Evolutionary conservation across 2,888 invertebrate species (phyloP).

Genomic region (Glomeris marginata): DNA sequence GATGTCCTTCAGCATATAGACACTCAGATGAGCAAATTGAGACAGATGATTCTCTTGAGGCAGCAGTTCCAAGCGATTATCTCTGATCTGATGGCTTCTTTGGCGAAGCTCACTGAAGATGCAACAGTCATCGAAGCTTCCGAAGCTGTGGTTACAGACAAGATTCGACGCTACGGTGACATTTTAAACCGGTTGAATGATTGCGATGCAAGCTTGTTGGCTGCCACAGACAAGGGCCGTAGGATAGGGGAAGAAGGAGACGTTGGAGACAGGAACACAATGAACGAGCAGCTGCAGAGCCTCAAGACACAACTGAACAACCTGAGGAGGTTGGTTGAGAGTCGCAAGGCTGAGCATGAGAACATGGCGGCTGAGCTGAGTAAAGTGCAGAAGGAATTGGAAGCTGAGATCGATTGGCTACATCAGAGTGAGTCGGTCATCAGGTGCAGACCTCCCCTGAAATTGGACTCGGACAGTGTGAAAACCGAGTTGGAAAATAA

Average conservation of each 20-base stretch:
- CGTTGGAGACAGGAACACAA: conserved; percentile 67
- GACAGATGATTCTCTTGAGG: conserved; percentile 59
- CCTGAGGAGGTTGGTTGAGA: conserved; percentile 64
- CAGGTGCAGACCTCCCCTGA: conserved; percentile 57
- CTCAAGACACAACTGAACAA: conserved; percentile 68
- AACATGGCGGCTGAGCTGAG: conserved; percentile 73
- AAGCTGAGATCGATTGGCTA: conserved; percentile 64
- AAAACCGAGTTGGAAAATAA: conserved; percentile 67
- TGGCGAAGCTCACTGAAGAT: conserved; percentile 69
- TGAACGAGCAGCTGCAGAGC: conserved; percentile 73
- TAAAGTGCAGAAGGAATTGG: conserved; percentile 60
- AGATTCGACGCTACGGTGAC: conserved; percentile 73
- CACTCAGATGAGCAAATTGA: conserved; percentile 53
- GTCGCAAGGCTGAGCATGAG: conserved; percentile 73
- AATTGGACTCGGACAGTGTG: conserved; percentile 46
- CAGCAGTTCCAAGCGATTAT: conserved; percentile 78
- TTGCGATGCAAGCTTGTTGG: conserved; percentile 70
- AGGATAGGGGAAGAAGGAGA: conserved; percentile 84
- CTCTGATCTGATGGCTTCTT: conserved; percentile 74
- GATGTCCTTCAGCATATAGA: conserved; percentile 71
- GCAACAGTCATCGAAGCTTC: conserved; percentile 72
- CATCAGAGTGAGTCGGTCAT: conserved; percentile 66
- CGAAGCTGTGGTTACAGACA: conserved; percentile 60
- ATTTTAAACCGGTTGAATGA: conserved; percentile 75
- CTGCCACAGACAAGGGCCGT: conserved; percentile 80